Evolutionary conservation across 1,140 invertebrate genomes (phyloP), one percentile per base, ranked within the genome.

Genomic region (Steinernema feltiae): DNA sequence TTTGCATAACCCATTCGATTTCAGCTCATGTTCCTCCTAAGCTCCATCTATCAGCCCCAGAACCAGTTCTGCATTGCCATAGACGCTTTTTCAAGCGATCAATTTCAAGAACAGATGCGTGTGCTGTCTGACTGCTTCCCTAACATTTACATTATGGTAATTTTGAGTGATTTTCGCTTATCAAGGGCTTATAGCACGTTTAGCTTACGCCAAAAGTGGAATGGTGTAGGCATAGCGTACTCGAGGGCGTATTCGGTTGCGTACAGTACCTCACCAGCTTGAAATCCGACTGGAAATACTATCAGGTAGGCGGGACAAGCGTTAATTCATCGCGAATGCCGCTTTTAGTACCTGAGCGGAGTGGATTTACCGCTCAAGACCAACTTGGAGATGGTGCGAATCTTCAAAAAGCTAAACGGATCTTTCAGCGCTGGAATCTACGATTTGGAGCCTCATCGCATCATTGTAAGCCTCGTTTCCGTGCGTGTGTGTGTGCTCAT

Each of bases 1-100:
- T n/a, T n/a, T n/a, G n/a, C n/a, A n/a, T n/a, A n/a, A n/a, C n/a
- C n/a, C n/a, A 46, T n/a, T 46, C 41, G 7, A 12, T 35, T 73
- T 31, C 79, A 80, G 63, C 7, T 81, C 18, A 7, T 79, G 15
- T 72, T 73, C 15, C 32, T 76, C 1, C 29, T 79, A 0, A 78
- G 75, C 31, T 29, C 78, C 18, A 24, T 79, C 46, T 78, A 79
- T 48, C 79, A 79, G 27, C 78, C 78, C 1, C 78, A 79, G 53
- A 79, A 79, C 35, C 21, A 32, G 1, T 79, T 81, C 69, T 79
- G 79, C 70, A 73, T 79, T 46, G 76, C 79, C 35, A 48, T 80
- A 32, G 79, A 80, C 53, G 71, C 63, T 48, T 72, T 27, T 30
- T 0, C 79, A 24, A n/a, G n/a, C n/a, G 2, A 18, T 0, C 17